These are phyloP conservation scores for Urosaurus nigricauda DNA, from an alignment of 2,797 vertebrate species.

Conservation along the genomic window DNA sequence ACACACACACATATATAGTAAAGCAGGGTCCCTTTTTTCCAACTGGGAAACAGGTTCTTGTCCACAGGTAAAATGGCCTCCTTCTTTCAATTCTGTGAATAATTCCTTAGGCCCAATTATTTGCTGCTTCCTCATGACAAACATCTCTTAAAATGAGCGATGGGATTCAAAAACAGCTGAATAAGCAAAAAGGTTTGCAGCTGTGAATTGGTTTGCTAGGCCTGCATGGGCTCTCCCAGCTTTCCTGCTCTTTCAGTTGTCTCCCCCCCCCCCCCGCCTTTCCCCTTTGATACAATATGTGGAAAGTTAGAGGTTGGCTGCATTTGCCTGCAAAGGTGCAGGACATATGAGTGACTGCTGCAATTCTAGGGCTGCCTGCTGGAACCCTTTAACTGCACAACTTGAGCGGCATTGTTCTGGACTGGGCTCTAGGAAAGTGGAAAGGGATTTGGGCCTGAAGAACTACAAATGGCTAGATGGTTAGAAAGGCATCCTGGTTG, in stretches of 20 bases:
- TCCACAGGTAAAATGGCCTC: fast-evolving
- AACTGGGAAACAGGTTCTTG: background rate
- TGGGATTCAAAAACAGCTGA: constrained; percentile 32
- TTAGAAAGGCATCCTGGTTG: constrained; percentile 7
- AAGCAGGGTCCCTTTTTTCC: background rate
- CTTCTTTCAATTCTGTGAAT: background rate
- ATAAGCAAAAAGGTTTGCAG: constrained; percentile 12
- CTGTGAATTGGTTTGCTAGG: background rate
- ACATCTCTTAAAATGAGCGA: constrained; percentile 35
- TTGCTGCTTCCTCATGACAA: constrained; percentile 37
- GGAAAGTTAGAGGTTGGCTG: background rate
- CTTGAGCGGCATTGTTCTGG: constrained; percentile 16
- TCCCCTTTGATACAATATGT: background rate
- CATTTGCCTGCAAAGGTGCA: constrained; percentile 9
- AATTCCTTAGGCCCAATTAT: constrained; percentile 40
- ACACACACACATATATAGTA: too few relatives aligned
- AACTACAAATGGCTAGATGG: background rate
- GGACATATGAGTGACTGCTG: background rate
- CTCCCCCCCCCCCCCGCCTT: background rate
- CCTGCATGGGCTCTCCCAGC: background rate
- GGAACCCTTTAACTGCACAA: constrained; percentile 19
- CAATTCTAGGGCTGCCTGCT: background rate
- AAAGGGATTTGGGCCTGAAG: background rate
- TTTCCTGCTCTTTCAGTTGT: background rate
- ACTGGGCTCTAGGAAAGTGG: background rate